phyloP scores from a whole-genome alignment of 2,888 invertebrate species.

The Agrochola circellaris region DNA sequence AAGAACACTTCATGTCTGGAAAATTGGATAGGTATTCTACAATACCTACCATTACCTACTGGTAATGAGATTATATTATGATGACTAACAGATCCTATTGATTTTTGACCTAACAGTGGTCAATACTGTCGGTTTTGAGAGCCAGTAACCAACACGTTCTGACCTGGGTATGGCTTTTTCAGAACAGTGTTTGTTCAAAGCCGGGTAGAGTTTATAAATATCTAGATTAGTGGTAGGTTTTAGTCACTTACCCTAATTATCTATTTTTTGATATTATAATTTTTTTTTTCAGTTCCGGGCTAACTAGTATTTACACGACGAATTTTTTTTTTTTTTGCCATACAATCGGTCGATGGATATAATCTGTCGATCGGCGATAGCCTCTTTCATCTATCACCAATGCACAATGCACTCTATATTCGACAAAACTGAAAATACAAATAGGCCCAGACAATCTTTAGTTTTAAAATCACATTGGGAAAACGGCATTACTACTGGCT shows the following conservation, averaged over 20 bases:
- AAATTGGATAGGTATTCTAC: neutral
- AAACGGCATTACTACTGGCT: conserved; percentile 1
- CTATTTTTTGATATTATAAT: neutral
- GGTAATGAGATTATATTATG: neutral
- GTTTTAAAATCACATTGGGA: conserved; percentile 19
- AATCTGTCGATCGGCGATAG: neutral
- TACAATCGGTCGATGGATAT: neutral
- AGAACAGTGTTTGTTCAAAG: neutral
- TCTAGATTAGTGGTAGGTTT: neutral
- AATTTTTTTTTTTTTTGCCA: no score
- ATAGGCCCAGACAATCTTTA: neutral
- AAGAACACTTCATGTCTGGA: neutral
- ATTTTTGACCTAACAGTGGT: neutral
- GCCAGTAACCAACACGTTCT: neutral
- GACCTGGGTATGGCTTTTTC: neutral
- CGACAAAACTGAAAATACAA: neutral
- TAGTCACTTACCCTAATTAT: neutral
- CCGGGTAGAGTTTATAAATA: neutral
- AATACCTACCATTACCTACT: no score
- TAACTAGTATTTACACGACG: neutral
- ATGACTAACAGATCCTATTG: neutral
- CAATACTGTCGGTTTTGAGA: neutral
- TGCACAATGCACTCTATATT: neutral
- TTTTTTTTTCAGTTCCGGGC: rapidly evolving
- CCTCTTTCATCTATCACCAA: neutral